phyloP scores from a whole-genome alignment of 2,113 vertebrate genomes.

The Lamprologus speciosus region DNA sequence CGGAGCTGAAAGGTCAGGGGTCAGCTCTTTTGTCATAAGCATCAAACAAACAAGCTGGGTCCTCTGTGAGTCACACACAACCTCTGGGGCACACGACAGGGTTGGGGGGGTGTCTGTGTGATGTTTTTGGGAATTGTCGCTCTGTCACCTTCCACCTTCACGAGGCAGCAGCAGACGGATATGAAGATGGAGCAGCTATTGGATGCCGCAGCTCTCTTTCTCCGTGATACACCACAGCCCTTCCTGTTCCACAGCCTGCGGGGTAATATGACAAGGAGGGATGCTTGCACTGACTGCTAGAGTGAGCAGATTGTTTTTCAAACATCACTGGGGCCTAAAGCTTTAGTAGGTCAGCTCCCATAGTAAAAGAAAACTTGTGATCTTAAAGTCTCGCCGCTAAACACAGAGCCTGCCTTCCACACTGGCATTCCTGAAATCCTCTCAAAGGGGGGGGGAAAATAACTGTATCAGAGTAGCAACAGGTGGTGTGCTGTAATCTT shows the following conservation, averaged over 20 bases:
- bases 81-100: neutral
- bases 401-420: conserved; percentile 14
- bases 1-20: conserved; percentile 55
- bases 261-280: neutral
- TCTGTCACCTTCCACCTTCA: conserved; percentile 50
- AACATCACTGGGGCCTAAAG: neutral
- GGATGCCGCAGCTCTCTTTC: neutral
- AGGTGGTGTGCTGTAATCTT: conserved; percentile 21
- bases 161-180: conserved; percentile 25
- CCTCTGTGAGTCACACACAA: conserved; percentile 47
- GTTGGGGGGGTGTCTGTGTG: neutral
- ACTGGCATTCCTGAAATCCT: conserved; percentile 2
- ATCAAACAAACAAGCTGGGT: conserved; percentile 54
- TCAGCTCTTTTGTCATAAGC: conserved; percentile 57
- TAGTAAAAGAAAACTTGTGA: conserved; percentile 12
- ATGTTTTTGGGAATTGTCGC: conserved; percentile 45
- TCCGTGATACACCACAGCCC: conserved; percentile 16
- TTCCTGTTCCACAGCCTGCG: neutral
- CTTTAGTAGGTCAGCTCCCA: neutral
- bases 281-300: conserved; percentile 10
- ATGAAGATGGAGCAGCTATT: conserved; percentile 20
- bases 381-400: neutral
- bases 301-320: conserved; percentile 37
- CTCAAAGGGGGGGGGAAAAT: neutral
- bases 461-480: conserved; percentile 1